Percentiles rank a stretch among this genome's conserved stretches.
phyloP scores from a whole-genome alignment of 1,140 invertebrate genomes.

The Pectinophora gossypiella region DNA sequence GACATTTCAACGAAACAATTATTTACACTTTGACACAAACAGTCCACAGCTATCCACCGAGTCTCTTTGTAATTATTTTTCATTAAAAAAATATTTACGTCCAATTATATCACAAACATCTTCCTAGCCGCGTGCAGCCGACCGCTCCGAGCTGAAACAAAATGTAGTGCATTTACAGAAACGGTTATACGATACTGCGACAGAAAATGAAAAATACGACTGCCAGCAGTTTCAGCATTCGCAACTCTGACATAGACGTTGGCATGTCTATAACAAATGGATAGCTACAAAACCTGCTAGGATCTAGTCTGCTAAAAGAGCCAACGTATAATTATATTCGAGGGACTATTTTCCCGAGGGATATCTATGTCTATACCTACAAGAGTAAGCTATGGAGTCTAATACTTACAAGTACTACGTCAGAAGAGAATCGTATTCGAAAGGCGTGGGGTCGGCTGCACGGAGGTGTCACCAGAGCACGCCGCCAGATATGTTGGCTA shows the following conservation, averaged over 20 bases:
- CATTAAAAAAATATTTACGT: conserved; percentile 70
- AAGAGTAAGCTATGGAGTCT: too few relatives aligned
- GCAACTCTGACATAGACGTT: too few relatives aligned
- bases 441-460: conserved; percentile 73
- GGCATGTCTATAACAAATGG: too few relatives aligned
- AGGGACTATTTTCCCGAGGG: too few relatives aligned
- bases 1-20: conserved; percentile 30
- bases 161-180: conserved; percentile 6
- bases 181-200: not conserved
- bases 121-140: conserved; percentile 42
- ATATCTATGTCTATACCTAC: too few relatives aligned
- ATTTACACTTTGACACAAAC: conserved; percentile 47
- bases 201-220: not conserved
- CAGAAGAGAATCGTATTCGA: conserved; percentile 76
- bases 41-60: conserved; percentile 34
- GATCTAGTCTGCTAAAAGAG: too few relatives aligned
- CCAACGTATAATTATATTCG: too few relatives aligned
- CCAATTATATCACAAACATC: conserved; percentile 63
- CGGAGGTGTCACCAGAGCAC: conserved; percentile 83
- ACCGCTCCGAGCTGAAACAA: conserved; percentile 56
- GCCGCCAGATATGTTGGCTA: conserved; percentile 79
- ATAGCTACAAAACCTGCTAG: too few relatives aligned
- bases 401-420: conserved; percentile 73
- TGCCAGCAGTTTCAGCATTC: too few relatives aligned
- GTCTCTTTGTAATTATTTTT: conserved; percentile 67